Conservation (phyloP, 23 tunicate species). For the Ciona savignyi region DNA sequence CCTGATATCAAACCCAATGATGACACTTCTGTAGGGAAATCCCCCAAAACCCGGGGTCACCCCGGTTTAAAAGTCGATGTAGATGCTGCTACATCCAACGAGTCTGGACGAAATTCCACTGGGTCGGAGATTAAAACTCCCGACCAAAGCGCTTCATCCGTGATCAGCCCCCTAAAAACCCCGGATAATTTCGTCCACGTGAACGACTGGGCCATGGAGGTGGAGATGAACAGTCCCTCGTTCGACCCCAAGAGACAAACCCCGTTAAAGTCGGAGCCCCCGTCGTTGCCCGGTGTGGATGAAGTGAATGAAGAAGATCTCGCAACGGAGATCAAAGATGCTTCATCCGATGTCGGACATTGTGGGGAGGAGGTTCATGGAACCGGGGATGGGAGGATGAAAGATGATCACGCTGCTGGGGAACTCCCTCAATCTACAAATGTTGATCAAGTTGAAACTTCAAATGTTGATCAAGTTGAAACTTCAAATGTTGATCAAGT, state of each 20-base stretch:
- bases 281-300: background rate
- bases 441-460: too few relatives aligned
- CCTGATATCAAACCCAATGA: background rate
- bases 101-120: background rate
- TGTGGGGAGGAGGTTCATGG: too few relatives aligned
- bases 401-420: too few relatives aligned
- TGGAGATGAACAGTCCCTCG: constrained; percentile 67
- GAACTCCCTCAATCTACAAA: too few relatives aligned
- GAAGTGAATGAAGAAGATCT: background rate
- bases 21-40: background rate
- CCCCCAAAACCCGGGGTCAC: background rate
- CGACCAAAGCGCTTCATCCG: background rate
- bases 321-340: background rate
- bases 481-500: too few relatives aligned
- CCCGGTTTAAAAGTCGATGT: background rate
- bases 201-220: constrained; percentile 83
- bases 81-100: background rate
- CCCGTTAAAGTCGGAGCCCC: background rate
- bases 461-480: too few relatives aligned
- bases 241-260: constrained; percentile 14
- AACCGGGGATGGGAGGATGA: too few relatives aligned
- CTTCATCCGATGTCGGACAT: too few relatives aligned
- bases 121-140: constrained; percentile 5
- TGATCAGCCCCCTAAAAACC: constrained; percentile 61
- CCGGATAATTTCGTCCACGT: constrained; percentile 64